phyloP scores from a whole-genome alignment of 2,113 vertebrate species.

The Microtus ochrogaster region DNA sequence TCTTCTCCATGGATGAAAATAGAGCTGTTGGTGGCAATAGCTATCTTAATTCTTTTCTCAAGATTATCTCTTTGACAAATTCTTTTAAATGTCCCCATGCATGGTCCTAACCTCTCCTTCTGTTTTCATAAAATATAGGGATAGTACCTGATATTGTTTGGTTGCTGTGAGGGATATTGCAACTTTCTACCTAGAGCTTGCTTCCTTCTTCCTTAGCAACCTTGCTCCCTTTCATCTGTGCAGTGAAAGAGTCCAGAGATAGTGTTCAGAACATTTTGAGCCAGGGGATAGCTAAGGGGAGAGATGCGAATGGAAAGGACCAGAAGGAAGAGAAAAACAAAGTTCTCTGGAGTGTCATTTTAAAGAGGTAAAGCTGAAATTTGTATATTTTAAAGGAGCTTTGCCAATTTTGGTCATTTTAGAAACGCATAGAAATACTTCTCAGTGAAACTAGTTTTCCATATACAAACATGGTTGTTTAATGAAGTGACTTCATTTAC shows the following conservation, averaged over 20 bases:
- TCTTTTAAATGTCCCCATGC: constrained; percentile 80
- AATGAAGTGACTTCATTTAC: background rate
- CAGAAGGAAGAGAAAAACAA: background rate
- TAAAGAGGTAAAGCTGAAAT: constrained; percentile 24
- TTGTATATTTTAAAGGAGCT: constrained; percentile 9
- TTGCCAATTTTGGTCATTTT: background rate
- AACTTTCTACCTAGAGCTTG: constrained; percentile 81
- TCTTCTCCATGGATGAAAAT: constrained; percentile 43
- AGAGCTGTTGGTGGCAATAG: constrained; percentile 14
- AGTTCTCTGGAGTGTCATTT: constrained; percentile 6
- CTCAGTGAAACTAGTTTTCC: background rate
- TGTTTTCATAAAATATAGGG: constrained; percentile 78
- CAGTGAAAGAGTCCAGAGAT: constrained; percentile 76
- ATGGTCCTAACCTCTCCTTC: constrained; percentile 70
- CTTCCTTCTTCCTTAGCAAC: constrained; percentile 82
- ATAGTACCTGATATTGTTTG: constrained; percentile 81
- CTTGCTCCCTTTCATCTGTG: constrained; percentile 81
- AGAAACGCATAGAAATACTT: background rate
- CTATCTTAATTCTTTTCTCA: constrained; percentile 57
- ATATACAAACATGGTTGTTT: background rate
- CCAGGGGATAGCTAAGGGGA: background rate
- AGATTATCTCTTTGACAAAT: constrained; percentile 73
- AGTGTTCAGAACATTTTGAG: constrained; percentile 69
- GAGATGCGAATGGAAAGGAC: background rate
- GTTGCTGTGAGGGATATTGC: constrained; percentile 84